Evolutionary conservation across 1,140 invertebrate genomes (phyloP).

Genomic region (Magallana gigas): DNA sequence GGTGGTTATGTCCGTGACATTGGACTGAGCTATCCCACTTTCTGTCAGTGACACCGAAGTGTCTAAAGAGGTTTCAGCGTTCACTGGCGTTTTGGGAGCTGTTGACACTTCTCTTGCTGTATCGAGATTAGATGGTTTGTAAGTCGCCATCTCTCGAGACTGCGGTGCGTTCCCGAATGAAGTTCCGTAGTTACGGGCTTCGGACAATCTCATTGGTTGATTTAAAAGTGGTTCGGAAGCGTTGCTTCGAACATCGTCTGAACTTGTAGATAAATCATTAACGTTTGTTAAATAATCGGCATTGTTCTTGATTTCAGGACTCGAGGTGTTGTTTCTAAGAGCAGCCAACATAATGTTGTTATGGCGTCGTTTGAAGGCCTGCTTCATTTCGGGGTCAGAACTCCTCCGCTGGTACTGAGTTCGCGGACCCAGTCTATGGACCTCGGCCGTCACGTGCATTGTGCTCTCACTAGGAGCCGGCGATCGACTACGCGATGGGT

Average conservation of each 20-base stretch:
- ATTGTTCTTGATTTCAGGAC: constrained; percentile 2
- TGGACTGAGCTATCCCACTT: constrained; percentile 18
- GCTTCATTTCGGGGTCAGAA: constrained; percentile 52
- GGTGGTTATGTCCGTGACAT: constrained; percentile 31
- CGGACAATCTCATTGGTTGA: not conserved
- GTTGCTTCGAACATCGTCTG: constrained; percentile 42
- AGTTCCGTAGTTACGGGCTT: constrained; percentile 8
- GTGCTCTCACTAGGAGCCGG: constrained; percentile 39
- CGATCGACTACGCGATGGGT: constrained; percentile 37
- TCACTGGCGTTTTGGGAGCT: not conserved
- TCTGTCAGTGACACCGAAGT: constrained; percentile 10
- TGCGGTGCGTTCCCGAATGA: not conserved
- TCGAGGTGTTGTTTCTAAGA: constrained; percentile 21
- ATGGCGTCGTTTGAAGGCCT: constrained; percentile 16
- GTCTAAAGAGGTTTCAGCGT: not conserved
- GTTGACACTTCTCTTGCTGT: constrained; percentile 42
- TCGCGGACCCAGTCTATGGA: constrained; percentile 38
- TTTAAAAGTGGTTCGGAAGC: constrained; percentile 39
- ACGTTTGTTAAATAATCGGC: constrained; percentile 38
- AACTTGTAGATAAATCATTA: constrained; percentile 42
- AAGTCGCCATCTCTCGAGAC: not conserved
- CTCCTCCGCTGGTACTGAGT: constrained; percentile 27
- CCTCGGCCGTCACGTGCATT: constrained; percentile 50
- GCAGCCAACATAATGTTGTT: constrained; percentile 35
- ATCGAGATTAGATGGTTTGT: constrained; percentile 50